Evolutionary conservation across 2,113 vertebrate genomes (phyloP).

Genomic region (Cephalopholis sonnerati): DNA sequence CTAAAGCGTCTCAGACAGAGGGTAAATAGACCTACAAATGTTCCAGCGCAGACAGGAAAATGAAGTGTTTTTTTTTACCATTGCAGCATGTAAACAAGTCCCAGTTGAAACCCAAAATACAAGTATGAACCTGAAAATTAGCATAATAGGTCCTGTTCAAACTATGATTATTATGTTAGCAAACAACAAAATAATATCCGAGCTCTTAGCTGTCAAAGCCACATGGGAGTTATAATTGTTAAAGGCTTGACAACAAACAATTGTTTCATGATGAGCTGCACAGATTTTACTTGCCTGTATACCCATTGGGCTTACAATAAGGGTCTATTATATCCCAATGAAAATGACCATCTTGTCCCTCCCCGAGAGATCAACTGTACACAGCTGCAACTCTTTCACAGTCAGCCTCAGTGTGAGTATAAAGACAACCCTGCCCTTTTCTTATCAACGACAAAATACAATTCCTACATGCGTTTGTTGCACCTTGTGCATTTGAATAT

Average conservation of each 20-base stretch:
- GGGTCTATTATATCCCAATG: neutral
- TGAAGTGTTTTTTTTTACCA: no score
- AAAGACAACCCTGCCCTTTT: neutral
- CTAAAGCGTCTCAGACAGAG: no score
- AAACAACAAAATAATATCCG: neutral
- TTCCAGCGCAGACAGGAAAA: no score
- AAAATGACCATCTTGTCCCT: neutral
- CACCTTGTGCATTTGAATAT: neutral
- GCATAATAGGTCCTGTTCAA: neutral
- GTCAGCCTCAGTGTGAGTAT: neutral
- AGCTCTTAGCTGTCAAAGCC: neutral
- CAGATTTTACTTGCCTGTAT: neutral
- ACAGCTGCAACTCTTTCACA: conserved; percentile 3
- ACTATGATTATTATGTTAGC: neutral
- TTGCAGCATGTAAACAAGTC: no score
- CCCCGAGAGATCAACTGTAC: neutral
- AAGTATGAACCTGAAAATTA: no score
- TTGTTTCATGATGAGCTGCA: neutral
- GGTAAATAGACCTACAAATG: no score
- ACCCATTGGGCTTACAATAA: neutral
- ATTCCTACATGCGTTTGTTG: neutral
- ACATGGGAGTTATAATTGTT: neutral
- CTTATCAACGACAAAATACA: neutral
- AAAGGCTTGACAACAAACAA: neutral
- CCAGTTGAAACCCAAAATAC: no score